Evolutionary conservation across 2,888 invertebrate species (phyloP).

Genomic region (Odontothrips loti): DNA sequence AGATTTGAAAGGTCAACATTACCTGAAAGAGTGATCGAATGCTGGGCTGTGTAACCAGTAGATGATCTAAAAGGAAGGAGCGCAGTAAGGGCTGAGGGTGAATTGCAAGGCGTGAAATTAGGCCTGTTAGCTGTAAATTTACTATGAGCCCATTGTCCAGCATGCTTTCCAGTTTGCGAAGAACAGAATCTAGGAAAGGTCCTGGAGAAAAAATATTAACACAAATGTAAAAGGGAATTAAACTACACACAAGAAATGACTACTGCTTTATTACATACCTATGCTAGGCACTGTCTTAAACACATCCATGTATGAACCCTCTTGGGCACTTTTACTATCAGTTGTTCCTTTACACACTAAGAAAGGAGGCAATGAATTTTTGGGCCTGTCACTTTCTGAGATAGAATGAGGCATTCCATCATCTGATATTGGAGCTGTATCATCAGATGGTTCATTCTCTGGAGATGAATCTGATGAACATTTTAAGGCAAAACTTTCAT

Average conservation of each 20-base stretch:
- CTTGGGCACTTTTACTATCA: constrained; percentile 67
- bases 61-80: constrained; percentile 80
- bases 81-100: constrained; percentile 86
- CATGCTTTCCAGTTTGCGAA: constrained; percentile 78
- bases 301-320: constrained; percentile 53
- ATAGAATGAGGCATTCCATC: neutral
- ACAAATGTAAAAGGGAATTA: neutral
- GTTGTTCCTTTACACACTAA: neutral
- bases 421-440: constrained; percentile 28
- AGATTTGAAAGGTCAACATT: constrained; percentile 19
- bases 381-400: neutral
- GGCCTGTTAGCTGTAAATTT: constrained; percentile 81
- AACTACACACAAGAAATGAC: constrained; percentile 27
- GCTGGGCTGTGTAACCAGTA: constrained; percentile 80
- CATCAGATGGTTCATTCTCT: constrained; percentile 45
- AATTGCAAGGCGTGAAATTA: constrained; percentile 78
- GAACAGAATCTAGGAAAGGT: constrained; percentile 74
- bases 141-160: constrained; percentile 77
- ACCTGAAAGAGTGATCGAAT: constrained; percentile 90
- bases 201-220: constrained; percentile 50
- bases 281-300: constrained; percentile 39
- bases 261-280: constrained; percentile 35
- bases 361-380: neutral
- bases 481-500: constrained; percentile 60
- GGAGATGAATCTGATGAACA: constrained; percentile 50